A percentile compares a stretch with the other conserved stretches of the same genome.
Evolutionary conservation across 2,113 vertebrate genomes (phyloP).

Genomic region (Stegostoma tigrinum): DNA sequence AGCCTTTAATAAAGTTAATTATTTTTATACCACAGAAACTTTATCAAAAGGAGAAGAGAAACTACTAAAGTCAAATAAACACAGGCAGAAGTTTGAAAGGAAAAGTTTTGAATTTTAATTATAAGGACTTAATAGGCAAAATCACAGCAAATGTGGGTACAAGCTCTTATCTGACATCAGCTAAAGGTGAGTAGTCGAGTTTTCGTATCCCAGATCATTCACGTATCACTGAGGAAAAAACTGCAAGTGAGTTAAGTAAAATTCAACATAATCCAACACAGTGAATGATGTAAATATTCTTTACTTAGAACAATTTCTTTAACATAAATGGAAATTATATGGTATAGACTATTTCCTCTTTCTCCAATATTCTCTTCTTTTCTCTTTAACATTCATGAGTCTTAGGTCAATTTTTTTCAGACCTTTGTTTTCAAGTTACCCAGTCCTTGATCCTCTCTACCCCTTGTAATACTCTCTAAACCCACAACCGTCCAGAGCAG

Average conservation of each 20-base stretch:
- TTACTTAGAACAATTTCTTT: not conserved
- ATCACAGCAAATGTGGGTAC: not conserved
- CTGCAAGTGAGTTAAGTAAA: not conserved
- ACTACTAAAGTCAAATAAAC: not conserved
- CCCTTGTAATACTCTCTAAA: not conserved
- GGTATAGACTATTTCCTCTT: not conserved
- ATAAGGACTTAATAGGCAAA: not conserved
- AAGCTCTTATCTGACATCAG: not conserved
- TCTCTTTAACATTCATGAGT: not conserved
- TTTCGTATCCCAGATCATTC: not conserved
- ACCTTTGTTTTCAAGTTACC: not conserved
- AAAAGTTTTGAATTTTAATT: not conserved
- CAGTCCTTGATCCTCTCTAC: not conserved
- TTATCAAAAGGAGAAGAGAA: not conserved
- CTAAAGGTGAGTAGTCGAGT: not conserved
- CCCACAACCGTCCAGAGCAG: not conserved
- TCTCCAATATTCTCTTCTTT: not conserved
- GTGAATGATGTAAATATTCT: not conserved
- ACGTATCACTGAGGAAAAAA: not conserved
- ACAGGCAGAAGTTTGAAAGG: not conserved
- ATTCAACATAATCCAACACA: not conserved
- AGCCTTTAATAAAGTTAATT: not conserved
- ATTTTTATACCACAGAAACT: not conserved
- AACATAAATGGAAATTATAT: not conserved
- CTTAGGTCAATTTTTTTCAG: not conserved